phyloP scores from a whole-genome alignment of 2,797 vertebrate genomes.

The Chrysocyon brachyurus region DNA sequence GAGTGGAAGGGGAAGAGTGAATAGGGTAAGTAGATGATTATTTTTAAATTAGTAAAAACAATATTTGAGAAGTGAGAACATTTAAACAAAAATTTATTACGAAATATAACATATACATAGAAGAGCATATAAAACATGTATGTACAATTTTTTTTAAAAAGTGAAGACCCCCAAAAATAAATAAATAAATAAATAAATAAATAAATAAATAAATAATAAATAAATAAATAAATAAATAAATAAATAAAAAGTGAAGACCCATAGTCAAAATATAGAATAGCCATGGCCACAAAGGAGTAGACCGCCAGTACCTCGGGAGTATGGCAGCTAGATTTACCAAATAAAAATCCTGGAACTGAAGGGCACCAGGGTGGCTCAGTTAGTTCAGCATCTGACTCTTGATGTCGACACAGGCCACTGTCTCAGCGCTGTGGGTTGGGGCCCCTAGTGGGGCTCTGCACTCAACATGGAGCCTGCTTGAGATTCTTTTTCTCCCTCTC shows the following conservation, averaged over 20 bases:
- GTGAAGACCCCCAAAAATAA: too few species aligned
- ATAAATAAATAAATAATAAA: not conserved
- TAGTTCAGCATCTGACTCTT: not conserved
- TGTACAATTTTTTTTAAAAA: not conserved
- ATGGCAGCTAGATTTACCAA: not conserved
- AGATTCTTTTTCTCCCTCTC: not conserved
- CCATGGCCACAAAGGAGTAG: not conserved
- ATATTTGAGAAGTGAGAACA: not conserved
- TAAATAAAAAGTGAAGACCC: not conserved
- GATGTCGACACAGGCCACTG: not conserved
- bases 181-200: too few species aligned
- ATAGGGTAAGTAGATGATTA: not conserved
- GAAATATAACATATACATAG: not conserved
- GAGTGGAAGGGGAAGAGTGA: not conserved
- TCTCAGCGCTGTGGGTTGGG: not conserved
- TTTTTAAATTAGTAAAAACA: slow-evolving; percentile 4
- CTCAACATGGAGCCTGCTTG: not conserved
- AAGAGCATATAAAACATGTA: not conserved
- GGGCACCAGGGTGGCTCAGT: not conserved
- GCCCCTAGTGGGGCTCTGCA: not conserved
- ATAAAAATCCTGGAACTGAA: not conserved
- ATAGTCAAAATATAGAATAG: not conserved
- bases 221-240: too few species aligned
- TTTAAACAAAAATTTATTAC: slow-evolving; percentile 17
- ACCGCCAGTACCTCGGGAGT: not conserved